phyloP scores from a whole-genome alignment of 2,888 invertebrate species.

The Autographa pulchrina region DNA sequence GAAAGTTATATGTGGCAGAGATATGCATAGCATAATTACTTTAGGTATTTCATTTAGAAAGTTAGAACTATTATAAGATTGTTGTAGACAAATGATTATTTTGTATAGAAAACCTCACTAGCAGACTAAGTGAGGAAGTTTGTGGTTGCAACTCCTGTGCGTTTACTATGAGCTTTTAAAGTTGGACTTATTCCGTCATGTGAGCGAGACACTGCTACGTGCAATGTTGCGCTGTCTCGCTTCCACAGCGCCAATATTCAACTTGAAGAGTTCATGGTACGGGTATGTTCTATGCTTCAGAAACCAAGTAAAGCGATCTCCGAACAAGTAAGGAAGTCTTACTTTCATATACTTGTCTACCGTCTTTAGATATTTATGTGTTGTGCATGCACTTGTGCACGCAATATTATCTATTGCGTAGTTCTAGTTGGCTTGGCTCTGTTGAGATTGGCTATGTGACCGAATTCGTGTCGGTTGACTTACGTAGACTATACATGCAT shows the following conservation, averaged over 20 bases:
- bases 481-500: not conserved
- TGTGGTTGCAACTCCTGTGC: not conserved
- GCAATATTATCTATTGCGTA: constrained; percentile 4
- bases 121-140: not conserved
- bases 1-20: not conserved
- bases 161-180: no score
- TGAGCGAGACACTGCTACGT: no score
- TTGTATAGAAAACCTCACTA: not conserved
- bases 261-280: no score
- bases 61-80: no score
- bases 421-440: not conserved
- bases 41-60: not conserved
- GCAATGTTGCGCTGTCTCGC: no score
- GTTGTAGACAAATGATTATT: no score
- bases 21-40: not conserved
- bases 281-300: not conserved
- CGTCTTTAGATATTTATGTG: not conserved
- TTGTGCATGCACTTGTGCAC: constrained; percentile 1
- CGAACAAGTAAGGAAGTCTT: not conserved
- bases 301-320: not conserved
- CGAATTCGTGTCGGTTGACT: not conserved
- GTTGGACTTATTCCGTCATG: no score
- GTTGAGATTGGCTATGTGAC: not conserved
- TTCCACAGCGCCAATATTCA: no score
- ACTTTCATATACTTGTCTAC: not conserved